Conservation (phyloP, 2,797 vertebrate species). For the Tiaroga cobitis region DNA sequence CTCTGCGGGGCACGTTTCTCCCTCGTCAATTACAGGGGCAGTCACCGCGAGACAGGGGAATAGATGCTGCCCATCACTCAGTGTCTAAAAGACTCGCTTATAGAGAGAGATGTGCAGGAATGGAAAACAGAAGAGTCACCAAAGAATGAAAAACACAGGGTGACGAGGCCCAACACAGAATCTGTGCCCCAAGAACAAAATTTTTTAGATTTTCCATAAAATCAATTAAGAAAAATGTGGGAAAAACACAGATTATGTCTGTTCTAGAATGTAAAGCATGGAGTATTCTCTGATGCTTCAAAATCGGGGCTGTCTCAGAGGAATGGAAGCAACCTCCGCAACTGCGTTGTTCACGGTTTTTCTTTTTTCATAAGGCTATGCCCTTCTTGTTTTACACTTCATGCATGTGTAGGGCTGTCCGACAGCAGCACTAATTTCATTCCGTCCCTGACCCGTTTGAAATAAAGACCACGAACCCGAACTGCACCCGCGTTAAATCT, state of each 20-base stretch:
- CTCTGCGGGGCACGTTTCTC: slow-evolving; percentile 55
- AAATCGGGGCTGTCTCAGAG: neutral
- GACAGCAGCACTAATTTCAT: neutral
- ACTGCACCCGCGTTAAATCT: no score
- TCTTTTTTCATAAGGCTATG: neutral
- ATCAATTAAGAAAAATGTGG: neutral
- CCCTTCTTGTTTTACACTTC: neutral
- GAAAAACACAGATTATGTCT: neutral
- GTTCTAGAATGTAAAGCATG: slow-evolving; percentile 3
- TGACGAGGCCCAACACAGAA: neutral
- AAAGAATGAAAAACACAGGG: slow-evolving; percentile 11
- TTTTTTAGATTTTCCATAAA: neutral
- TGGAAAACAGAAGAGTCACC: neutral
- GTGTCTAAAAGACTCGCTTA: slow-evolving; percentile 28
- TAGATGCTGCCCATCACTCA: slow-evolving; percentile 56
- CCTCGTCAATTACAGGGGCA: slow-evolving; percentile 57
- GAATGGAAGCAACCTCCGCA: no score
- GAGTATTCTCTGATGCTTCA: neutral
- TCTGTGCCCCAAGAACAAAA: neutral
- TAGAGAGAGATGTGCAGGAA: slow-evolving; percentile 20
- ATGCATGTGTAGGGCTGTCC: neutral
- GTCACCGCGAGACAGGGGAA: slow-evolving; percentile 52
- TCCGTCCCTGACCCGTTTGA: neutral
- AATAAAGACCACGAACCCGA: no score
- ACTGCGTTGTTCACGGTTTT: neutral